A percentile compares a stretch with the other conserved stretches of the same genome.
These are phyloP conservation scores for Brachymystax lenok DNA, from an alignment of 2,797 vertebrate species.

Conservation along the genomic window DNA sequence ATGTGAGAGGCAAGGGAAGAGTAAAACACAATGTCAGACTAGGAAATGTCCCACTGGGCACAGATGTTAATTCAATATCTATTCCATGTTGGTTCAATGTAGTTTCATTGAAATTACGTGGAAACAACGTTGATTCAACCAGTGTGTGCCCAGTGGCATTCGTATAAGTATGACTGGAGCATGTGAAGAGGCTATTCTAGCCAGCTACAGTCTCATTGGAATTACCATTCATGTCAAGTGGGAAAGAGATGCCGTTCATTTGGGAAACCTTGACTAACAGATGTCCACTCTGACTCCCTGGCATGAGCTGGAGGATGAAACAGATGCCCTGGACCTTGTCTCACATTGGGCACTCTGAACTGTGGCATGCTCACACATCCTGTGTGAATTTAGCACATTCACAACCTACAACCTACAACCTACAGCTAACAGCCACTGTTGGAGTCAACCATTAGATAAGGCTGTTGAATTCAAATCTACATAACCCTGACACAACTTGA, in stretches of 20 bases:
- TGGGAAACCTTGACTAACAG: conserved; percentile 53
- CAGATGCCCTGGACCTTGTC: too few species aligned
- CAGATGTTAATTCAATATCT: too few species aligned
- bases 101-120: too few species aligned
- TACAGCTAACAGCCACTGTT: conserved; percentile 37
- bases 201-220: too few species aligned
- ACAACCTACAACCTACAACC: conserved; percentile 55
- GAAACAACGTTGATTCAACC: too few species aligned
- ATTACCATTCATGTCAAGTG: conserved; percentile 32
- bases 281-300: conserved; percentile 52
- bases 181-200: conserved; percentile 17
- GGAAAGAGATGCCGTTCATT: conserved; percentile 41
- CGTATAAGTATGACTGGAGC: background rate
- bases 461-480: conserved; percentile 9
- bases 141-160: too few species aligned
- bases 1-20: background rate
- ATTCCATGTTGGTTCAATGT: too few species aligned
- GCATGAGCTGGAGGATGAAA: too few species aligned
- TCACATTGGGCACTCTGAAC: too few species aligned
- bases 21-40: background rate
- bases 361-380: too few species aligned
- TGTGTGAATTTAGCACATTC: conserved; percentile 51
- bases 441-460: conserved; percentile 32
- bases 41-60: background rate
- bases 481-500: background rate